Percentiles rank a stretch among this genome's conserved stretches.
Evolutionary conservation across 2,797 vertebrate species (phyloP).

Genomic region (Oreochromis grahami): DNA sequence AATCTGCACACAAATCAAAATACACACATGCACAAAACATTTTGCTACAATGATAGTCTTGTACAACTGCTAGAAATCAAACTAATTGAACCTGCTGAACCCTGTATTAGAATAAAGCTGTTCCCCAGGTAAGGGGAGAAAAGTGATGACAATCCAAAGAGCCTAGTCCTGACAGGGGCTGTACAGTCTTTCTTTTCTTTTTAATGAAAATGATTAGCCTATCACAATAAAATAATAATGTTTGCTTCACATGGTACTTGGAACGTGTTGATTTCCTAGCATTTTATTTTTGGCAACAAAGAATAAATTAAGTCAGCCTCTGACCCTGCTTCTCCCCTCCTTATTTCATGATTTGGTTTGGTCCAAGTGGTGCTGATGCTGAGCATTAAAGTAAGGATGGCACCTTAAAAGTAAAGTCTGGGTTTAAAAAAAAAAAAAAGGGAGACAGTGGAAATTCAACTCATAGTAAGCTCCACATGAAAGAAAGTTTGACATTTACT

Average conservation of each 20-base stretch:
- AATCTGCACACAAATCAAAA: neutral
- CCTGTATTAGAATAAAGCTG: neutral
- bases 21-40: no score
- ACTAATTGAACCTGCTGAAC: neutral
- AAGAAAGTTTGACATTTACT: neutral
- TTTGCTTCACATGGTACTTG: neutral
- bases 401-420: neutral
- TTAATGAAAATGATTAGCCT: neutral
- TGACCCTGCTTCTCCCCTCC: neutral
- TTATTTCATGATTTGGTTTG: neutral
- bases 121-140: neutral
- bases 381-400: neutral
- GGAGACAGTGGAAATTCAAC: neutral
- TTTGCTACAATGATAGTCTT: neutral
- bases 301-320: neutral
- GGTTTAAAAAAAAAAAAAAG: neutral
- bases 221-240: neutral
- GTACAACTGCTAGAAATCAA: neutral
- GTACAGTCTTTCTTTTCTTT: neutral
- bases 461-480: neutral
- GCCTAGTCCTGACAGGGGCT: neutral
- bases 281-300: neutral
- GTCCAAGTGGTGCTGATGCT: neutral
- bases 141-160: neutral
- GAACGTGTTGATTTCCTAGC: neutral